Evolutionary conservation across 1,140 invertebrate genomes (phyloP), one percentile per base, ranked within the genome.

Genomic region (Musca domestica): DNA sequence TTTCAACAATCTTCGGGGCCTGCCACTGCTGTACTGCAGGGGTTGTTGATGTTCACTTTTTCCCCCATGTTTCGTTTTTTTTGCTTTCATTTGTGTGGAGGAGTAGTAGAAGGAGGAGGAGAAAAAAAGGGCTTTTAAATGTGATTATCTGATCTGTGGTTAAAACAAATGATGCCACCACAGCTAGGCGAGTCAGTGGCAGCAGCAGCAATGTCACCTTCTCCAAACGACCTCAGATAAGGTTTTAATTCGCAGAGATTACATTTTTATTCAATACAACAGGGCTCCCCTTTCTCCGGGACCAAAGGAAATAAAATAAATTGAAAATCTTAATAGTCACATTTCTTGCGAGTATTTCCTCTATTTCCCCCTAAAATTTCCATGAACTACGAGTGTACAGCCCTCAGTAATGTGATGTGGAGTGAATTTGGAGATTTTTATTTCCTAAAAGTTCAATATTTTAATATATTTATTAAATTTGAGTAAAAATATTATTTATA

Each of bases 11-110:
- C 34, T 41, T 41, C 12, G 6, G 34, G 34, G 34, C 34, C 34
- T 12, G 4, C 34, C 34, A 41, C 10, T 10, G 10, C 10, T 10
- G 10, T 41, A 30, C 34, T 41, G 4, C 34, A 19, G 27, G 56
- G 56, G 17, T 61, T 61, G 56, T 61, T 61, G 27, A 6, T 61
- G 56, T 61, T 61, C 27, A 61, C n/a, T 58, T 58, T 61, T 61
- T 61, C 0, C 34, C 0, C n/a, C 41, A 30, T n/a, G n/a, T n/a
- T 54, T 34, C 19, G 30, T 58, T 58, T 27, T 20, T 22, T 51
- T 17, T 19, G 17, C 5, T 48, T 48, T 51, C 7, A n/a, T 51
- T 51, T 20, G 1, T 19, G 14, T 17, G 48, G 4, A 9, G 10
- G 41, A 46, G 10, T 46, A 15, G 41, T 15, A 10, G 54, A 6